Percentiles rank a stretch among this genome's conserved stretches.
These are phyloP conservation scores for Scaptomyza caliginosa DNA, from an alignment of 2,888 invertebrate species.

Conservation along the genomic window DNA sequence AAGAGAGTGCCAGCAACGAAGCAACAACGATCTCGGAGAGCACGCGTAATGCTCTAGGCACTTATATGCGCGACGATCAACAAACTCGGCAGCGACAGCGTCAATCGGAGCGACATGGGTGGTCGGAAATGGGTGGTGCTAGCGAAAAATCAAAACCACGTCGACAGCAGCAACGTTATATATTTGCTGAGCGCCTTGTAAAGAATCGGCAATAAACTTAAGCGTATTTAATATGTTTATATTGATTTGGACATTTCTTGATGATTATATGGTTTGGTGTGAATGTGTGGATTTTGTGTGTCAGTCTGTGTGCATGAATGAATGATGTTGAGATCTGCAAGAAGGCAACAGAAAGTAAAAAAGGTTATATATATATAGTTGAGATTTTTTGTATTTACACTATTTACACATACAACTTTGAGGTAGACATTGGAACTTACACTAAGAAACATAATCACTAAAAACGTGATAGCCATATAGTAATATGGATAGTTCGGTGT, in stretches of 20 bases:
- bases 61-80: slow-evolving; percentile 58
- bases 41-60: slow-evolving; percentile 61
- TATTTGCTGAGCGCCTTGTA: slow-evolving; percentile 48
- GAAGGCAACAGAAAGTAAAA: background rate
- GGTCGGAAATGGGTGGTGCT: background rate
- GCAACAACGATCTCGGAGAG: slow-evolving; percentile 36
- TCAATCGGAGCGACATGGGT: slow-evolving; percentile 15
- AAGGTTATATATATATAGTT: background rate
- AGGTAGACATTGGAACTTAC: slow-evolving; percentile 61
- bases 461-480: slow-evolving; percentile 17
- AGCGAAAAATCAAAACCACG: slow-evolving; percentile 20
- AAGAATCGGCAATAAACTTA: slow-evolving; percentile 47
- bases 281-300: slow-evolving; percentile 10
- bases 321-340: slow-evolving; percentile 49
- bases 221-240: slow-evolving; percentile 19
- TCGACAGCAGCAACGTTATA: slow-evolving; percentile 14
- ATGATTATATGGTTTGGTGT: slow-evolving; percentile 7
- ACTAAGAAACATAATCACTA: slow-evolving; percentile 54
- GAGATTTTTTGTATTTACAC: slow-evolving; percentile 34
- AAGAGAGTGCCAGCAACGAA: slow-evolving; percentile 5
- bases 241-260: slow-evolving; percentile 40
- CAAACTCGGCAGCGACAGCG: slow-evolving; percentile 56
- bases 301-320: slow-evolving; percentile 41
- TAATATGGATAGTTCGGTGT: background rate
- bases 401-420: slow-evolving; percentile 22